phyloP scores from a whole-genome alignment of 2,113 vertebrate genomes.

The Tauraco erythrolophus region DNA sequence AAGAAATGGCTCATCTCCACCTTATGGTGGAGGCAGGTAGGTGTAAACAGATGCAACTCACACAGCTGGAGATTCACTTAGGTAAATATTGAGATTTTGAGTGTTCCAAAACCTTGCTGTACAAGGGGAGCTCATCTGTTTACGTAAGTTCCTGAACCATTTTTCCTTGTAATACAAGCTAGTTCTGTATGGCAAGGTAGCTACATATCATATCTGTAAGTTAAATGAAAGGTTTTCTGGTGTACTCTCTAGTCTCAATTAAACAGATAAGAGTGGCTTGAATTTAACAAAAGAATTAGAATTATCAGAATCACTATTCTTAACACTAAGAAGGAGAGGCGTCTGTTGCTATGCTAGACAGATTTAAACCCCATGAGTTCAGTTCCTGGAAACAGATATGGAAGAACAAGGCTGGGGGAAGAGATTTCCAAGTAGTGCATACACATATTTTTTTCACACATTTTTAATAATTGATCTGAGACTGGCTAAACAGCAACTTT shows the following conservation, averaged over 20 bases:
- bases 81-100: background rate
- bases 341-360: background rate
- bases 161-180: background rate
- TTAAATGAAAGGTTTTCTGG: background rate
- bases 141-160: background rate
- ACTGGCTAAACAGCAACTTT: background rate
- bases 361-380: background rate
- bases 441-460: background rate
- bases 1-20: background rate
- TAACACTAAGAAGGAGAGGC: background rate
- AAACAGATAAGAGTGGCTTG: background rate
- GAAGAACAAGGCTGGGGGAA: background rate
- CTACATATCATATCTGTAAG: accelerated
- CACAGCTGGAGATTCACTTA: background rate
- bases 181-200: background rate
- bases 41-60: background rate
- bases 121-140: background rate
- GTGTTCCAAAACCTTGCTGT: background rate
- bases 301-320: background rate
- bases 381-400: background rate
- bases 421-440: background rate
- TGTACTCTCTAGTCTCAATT: background rate
- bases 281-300: background rate
- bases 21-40: accelerated
- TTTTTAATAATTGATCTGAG: background rate